Evolutionary conservation across 2,888 invertebrate genomes (phyloP), one percentile per base, ranked within the genome.

Genomic region (Drosophila tanythrix): DNA sequence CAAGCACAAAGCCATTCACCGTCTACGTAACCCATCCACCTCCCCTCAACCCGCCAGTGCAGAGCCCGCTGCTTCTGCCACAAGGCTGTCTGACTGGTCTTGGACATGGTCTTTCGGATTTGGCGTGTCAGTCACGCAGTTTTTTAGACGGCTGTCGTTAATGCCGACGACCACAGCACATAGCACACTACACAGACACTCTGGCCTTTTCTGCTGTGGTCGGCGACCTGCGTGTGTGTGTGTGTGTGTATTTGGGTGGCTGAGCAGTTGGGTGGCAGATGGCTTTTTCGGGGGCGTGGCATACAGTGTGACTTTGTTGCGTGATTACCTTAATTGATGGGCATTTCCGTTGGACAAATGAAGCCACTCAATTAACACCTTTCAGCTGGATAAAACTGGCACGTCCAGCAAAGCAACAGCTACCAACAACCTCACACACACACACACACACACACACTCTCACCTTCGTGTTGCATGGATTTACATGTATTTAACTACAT

Each of bases 341-440:
- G 89, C 87, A 88, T 88, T 88, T 88, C 87, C 87, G 87, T 74
- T 82, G 82, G 76, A 68, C 89, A 90, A 88, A 88, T 90, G 89
- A 88, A 88, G 90, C 90, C 90, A 88, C 87, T 88, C 87, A 90
- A 90, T 88, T 88, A 88, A 88, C 87, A 88, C 87, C 89, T 90
- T 89, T 90, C 84, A 88, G 58, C 69, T 69, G 88, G 60, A 81
- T 87, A 89, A 90, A 87, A 87, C 75, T 81, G 74, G 72, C 89
- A 86, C 84, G 76, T 84, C 66, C 66, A 57, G 55, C 52, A 46
- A 64, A 68, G 70, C 68, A 76, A 70, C 78, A 81, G 58, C 67
- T 59, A 48, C 52, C 33, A 33, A 43, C 43, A 5, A 43, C 21
- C 43, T 21, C 56, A 57, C 52, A 62, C 29, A 70, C 61, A 56